Base-by-base conservation (phyloP, 2,113 vertebrate genomes). In the Catharus minimus region DNA sequence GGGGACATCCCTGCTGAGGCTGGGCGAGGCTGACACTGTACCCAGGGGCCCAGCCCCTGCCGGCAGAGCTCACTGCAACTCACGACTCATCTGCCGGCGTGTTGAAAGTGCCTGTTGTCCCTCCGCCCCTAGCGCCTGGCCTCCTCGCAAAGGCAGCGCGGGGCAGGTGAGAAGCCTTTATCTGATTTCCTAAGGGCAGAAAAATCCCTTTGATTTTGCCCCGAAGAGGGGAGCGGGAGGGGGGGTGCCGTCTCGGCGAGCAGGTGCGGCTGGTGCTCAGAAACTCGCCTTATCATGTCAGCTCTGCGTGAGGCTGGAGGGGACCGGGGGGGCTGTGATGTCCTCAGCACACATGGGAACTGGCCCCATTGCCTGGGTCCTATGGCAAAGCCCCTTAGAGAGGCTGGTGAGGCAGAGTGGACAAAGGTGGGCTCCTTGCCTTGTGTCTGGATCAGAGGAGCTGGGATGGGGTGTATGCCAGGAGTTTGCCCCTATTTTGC, bases 161-260 rank as follows among this genome's bases (percentile, higher is more conserved):
- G 88, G 94, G 94, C 96, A 97, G 96, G 96, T 96, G 95, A 96
- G 94, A 91, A 90, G 87, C 93, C 86, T 96, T 96, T 96, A 96
- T 97, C 96, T 96, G 96, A 96, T 96, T 90, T 95, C 93, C 96
- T 93, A 93, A 96, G 82, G 88, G 93, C 92, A 95, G 95, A 96
- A 96, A 94, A 94, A 96, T 96, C 96, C 96, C 96, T 97, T 97
- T 97, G 96, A 96, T 97, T 96, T 92, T 91, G 58, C 67, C 92
- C 93, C 12, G 38, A 81, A 88, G 77, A 93, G 76, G 82, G 89
- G 91, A 95, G 93, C 12, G 1, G 85, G 80, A 71, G 77, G 80
- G 71, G 85, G 90, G 84, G 72, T 52, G 67, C 80, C 3, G 4
- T 87, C 79, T 44, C 43, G 2, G 71, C 0, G 43, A 95, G 95